Percentiles rank a stretch among this genome's conserved stretches.
Evolutionary conservation across 2,113 vertebrate species (phyloP).

Genomic region (Oriolus oriolus): DNA sequence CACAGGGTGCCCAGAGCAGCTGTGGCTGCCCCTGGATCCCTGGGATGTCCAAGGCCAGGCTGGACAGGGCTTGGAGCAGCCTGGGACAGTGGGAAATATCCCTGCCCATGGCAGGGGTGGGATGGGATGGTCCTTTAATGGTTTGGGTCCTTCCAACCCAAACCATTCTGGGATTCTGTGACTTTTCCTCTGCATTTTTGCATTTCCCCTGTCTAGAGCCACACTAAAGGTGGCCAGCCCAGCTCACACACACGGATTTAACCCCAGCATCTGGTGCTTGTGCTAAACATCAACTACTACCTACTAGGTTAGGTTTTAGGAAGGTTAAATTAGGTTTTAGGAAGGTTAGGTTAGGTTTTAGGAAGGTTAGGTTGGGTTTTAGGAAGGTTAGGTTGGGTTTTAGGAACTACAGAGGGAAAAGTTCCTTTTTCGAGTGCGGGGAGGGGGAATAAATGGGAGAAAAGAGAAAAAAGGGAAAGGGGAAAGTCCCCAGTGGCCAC

Average conservation of each 20-base stretch:
- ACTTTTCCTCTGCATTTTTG: not conserved
- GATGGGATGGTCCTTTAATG: rapidly evolving
- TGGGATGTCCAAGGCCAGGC: not conserved
- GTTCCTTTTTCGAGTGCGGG: rapidly evolving
- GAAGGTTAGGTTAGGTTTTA: too few relatives aligned
- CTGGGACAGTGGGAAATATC: rapidly evolving
- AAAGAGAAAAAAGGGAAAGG: not conserved
- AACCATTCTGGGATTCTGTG: not conserved
- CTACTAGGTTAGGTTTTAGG: too few relatives aligned
- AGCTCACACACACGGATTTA: not conserved
- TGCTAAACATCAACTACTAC: not conserved
- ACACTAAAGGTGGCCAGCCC: rapidly evolving
- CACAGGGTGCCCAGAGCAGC: not conserved
- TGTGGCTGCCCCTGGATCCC: not conserved
- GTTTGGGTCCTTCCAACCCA: not conserved
- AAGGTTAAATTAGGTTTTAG: too few relatives aligned
- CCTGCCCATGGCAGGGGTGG: not conserved
- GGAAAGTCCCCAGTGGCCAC: not conserved
- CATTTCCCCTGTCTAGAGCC: rapidly evolving
- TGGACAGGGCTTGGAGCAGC: not conserved
- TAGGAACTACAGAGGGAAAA: not conserved
- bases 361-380: too few relatives aligned
- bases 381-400: too few relatives aligned
- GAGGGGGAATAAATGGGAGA: not conserved
- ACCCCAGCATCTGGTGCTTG: not conserved